These are phyloP conservation scores for Oreamnos americanus DNA, from an alignment of 2,113 vertebrate species.

Conservation along the genomic window DNA sequence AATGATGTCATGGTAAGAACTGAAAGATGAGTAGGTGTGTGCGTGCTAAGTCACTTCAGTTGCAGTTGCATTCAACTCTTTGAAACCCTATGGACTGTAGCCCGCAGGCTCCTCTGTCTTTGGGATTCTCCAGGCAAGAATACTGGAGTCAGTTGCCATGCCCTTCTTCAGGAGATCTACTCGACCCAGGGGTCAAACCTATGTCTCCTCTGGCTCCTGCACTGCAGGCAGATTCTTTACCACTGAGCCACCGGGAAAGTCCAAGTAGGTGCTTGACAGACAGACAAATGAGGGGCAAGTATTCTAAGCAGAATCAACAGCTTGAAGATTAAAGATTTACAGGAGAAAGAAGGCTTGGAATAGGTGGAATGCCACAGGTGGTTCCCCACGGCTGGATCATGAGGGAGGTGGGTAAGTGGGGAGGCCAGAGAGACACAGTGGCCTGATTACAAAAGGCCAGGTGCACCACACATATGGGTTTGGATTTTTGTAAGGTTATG, in stretches of 20 bases:
- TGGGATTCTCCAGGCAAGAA: not conserved
- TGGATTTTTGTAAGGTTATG: not conserved
- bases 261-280: not conserved
- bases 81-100: not conserved
- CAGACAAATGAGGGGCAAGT: not conserved
- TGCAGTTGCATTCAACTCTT: not conserved
- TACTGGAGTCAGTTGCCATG: not conserved
- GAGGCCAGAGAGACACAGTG: not conserved
- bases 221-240: not conserved
- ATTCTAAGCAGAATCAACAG: not conserved
- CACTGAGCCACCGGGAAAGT: not conserved
- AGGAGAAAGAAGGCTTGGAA: not conserved
- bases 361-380: no score
- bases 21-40: not conserved
- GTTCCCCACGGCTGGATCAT: fast-evolving
- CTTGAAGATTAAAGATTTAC: not conserved
- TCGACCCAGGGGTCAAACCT: fast-evolving
- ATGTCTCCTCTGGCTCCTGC: not conserved
- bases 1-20: not conserved
- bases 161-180: not conserved
- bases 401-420: not conserved
- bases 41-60: not conserved
- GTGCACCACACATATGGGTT: not conserved
- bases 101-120: not conserved
- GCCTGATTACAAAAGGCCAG: not conserved